Evolutionary conservation across 2,797 vertebrate species (phyloP), one percentile per base, ranked within the genome.

Genomic region (Chromobotia macracanthus): DNA sequence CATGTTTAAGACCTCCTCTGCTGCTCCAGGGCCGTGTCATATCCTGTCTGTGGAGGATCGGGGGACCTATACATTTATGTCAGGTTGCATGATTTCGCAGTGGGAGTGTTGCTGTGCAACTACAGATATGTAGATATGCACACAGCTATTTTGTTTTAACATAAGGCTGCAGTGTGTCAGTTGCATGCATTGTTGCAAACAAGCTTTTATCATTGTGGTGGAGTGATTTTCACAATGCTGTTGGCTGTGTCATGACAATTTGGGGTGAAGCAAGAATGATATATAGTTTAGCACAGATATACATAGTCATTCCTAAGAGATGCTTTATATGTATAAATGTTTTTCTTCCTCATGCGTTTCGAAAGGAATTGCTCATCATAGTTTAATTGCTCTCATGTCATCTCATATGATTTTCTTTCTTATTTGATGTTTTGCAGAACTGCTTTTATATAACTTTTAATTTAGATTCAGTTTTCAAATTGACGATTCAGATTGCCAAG

Each of bases 1-100:
- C 89, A 79, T 84, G 81, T 86, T 84, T 82, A 88, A 89, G 91
- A 87, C 87, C 83, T 35, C 53, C 82, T 88, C 87, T 58, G 82
- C 88, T 77, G 82, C 76, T 87, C 16, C 79, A 72, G 81, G 82
- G 82, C 74, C 74, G 51, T 64, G 70, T 73, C 80, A 85, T 84
- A 25, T 44, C 77, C 74, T 74, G 9, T 58, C 85, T 75, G 67
- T 73, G 28, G 50, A 13, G 60, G 48, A 67, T 44, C 31, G 11
- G 56, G 55, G 53, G 67, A 50, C 41, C 58, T 70, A 64, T 76
- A 84, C 80, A 82, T 84, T 83, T 81, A 71, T 86, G 41, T 72
- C 75, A 83, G 48, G 61, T 79, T 48, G 15, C 35, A 18, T 67
- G 46, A 67, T 53, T 18, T 67, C 35, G 60, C 41, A 71, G 12